phyloP scores from a whole-genome alignment of 2,888 invertebrate genomes.

The Aphodius granarius region DNA sequence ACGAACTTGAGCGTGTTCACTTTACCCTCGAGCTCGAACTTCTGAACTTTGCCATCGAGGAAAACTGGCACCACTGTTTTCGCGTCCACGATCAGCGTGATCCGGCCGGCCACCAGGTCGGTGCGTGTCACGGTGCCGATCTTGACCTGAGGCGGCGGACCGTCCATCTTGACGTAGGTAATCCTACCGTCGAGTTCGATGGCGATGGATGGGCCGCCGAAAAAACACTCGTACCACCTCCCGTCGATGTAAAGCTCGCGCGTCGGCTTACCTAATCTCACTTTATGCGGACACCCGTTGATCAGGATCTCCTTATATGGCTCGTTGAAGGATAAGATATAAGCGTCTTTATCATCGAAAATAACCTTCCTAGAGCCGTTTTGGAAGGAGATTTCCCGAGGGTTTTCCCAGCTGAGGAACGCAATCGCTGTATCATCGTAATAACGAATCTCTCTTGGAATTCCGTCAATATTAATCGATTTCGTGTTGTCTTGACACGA shows the following conservation, averaged over 20 bases:
- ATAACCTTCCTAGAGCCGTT: conserved; percentile 75
- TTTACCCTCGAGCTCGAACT: conserved; percentile 71
- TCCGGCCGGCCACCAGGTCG: conserved; percentile 83
- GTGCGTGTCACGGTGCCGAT: conserved; percentile 77
- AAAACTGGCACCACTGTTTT: conserved; percentile 78
- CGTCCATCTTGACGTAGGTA: conserved; percentile 81
- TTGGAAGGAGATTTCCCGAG: conserved; percentile 82
- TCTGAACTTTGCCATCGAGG: conserved; percentile 81
- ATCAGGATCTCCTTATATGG: conserved; percentile 73
- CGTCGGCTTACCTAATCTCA: conserved; percentile 90
- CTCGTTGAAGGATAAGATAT: conserved; percentile 66
- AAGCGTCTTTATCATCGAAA: conserved; percentile 75
- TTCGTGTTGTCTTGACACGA: conserved; percentile 72
- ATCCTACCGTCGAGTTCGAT: conserved; percentile 78
- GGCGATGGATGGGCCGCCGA: conserved; percentile 83
- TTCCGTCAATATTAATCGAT: conserved; percentile 80
- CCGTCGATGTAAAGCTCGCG: conserved; percentile 89
- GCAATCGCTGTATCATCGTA: conserved; percentile 85
- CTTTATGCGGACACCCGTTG: conserved; percentile 72
- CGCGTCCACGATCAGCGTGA: conserved; percentile 82
- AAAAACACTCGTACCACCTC: conserved; percentile 88
- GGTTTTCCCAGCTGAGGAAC: conserved; percentile 84
- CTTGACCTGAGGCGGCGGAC: conserved; percentile 91
- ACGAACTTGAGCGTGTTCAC: conserved; percentile 78
- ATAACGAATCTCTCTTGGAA: conserved; percentile 79